Base-by-base conservation (phyloP, 2,888 invertebrate genomes). In the Halocaridina rubra region DNA sequence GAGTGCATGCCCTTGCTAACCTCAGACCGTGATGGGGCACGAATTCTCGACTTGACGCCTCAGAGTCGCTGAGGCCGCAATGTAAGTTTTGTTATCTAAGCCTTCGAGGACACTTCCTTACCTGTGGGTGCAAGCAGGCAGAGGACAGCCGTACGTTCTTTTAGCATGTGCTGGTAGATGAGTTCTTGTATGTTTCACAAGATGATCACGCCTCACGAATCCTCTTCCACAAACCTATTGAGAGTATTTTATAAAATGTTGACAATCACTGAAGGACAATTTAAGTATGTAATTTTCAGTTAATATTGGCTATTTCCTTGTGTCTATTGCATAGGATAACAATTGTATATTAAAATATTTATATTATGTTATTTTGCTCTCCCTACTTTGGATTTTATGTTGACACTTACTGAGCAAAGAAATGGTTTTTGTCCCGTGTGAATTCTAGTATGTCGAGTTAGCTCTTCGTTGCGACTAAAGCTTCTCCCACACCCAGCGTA, bases 201-300 rank as follows among this genome's bases (percentile, higher is more conserved):
- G 67, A 75, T 84, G 84, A 57, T 84, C 84, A 22, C 84, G 74
- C 16, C 84, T 33, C 3, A 79, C 84, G 75, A 84, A 84, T 32
- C 84, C 24, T 3, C 80, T 61, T 1, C 75, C 33, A 33, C 84
- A 84, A 13, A 46, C 53, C 84, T 84, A n/a, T n/a, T n/a, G n/a
- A n/a, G n/a, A n/a, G n/a, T n/a, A n/a, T n/a, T n/a, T n/a, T n/a
- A n/a, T n/a, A n/a, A n/a, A n/a, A n/a, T n/a, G n/a, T n/a, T n/a
- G n/a, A n/a, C n/a, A n/a, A n/a, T n/a, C n/a, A n/a, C n/a, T n/a
- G n/a, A n/a, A n/a, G n/a, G n/a, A n/a, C n/a, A n/a, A n/a, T n/a
- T n/a, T n/a, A n/a, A n/a, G n/a, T n/a, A n/a, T n/a, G n/a, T n/a
- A n/a, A n/a, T n/a, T n/a, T n/a, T n/a, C n/a, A n/a, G n/a, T n/a